Evolutionary conservation across 2,113 vertebrate species (phyloP), one percentile per base, ranked within the genome.

Genomic region (Anhinga anhinga): DNA sequence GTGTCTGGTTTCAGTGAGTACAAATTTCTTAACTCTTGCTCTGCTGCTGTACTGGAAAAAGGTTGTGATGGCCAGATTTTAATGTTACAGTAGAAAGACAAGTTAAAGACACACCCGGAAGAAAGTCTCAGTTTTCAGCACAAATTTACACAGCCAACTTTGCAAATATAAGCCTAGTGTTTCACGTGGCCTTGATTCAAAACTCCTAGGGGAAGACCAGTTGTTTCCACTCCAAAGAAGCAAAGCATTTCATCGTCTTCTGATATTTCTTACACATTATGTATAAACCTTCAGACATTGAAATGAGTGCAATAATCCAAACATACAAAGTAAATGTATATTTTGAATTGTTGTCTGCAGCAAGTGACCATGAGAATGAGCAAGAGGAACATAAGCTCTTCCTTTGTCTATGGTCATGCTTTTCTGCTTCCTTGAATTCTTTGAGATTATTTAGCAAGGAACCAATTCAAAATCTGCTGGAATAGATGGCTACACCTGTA

Each of bases 91-190:
- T 7, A 78, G 63, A 81, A 74, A 86, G 82, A 25, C 42, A 78
- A 38, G 63, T 88, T 84, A 84, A 80, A 86, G 55, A 73, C 32
- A 47, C n/a, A 70, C 85, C 38, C 50, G 29, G 67, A 94, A 78
- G n/a, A 83, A 90, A 74, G 44, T 74, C 42, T 88, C 58, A 6
- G 16, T 78, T 95, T 95, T 93, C 90, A 96, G 53, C 79, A 73
- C 27, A 94, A 93, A 74, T 83, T 86, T 93, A 74, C 22, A 63
- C 1, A 13, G 26, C 55, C 59, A 90, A 10, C 32, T 74, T 78
- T 61, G 63, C 80, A 88, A 90, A 78, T 92, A 86, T 86, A 88
- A 93, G 16, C 78, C 40, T 55, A 50, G 55, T 59, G 58, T 74
- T 95, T 90, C 72, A 62, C 0, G 0, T 78, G 76, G 55, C 76